Percentiles rank a stretch among this genome's conserved stretches.
Conservation (phyloP, 2,888 invertebrate species). For the Chrysolina oricalcia region DNA sequence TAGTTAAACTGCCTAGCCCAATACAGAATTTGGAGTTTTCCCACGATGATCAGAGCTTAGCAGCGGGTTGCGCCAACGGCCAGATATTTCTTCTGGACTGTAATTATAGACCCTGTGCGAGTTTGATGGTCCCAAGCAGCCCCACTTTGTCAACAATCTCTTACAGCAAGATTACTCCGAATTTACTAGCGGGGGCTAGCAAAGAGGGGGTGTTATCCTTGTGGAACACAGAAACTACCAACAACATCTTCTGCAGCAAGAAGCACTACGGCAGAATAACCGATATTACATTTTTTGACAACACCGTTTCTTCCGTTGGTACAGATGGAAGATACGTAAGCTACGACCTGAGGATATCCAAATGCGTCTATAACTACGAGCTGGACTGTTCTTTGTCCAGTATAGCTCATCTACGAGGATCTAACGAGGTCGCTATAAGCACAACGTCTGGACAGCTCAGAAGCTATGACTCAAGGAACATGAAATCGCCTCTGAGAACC, state of each 20-base stretch:
- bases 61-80: constrained; percentile 54
- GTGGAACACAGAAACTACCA: constrained; percentile 57
- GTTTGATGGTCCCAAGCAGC: constrained; percentile 57
- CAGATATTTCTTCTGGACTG: constrained; percentile 55
- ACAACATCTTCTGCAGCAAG: constrained; percentile 47
- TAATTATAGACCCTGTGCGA: constrained; percentile 54
- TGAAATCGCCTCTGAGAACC: constrained; percentile 56
- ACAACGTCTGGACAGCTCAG: constrained; percentile 58
- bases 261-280: constrained; percentile 54
- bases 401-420: constrained; percentile 52
- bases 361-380: constrained; percentile 46
- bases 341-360: constrained; percentile 54
- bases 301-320: constrained; percentile 55
- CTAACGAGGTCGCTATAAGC: constrained; percentile 57
- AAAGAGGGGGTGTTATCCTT: constrained; percentile 56
- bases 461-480: constrained; percentile 58
- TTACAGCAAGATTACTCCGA: constrained; percentile 51
- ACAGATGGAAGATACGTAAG: constrained; percentile 56
- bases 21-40: constrained; percentile 62
- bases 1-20: constrained; percentile 24
- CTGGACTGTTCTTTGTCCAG: constrained; percentile 57
- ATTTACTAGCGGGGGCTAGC: constrained; percentile 55
- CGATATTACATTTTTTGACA: constrained; percentile 56
- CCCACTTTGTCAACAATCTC: constrained; percentile 53
- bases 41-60: constrained; percentile 59